Conservation (phyloP, 2,797 vertebrate genomes). For the Labroides dimidiatus region DNA sequence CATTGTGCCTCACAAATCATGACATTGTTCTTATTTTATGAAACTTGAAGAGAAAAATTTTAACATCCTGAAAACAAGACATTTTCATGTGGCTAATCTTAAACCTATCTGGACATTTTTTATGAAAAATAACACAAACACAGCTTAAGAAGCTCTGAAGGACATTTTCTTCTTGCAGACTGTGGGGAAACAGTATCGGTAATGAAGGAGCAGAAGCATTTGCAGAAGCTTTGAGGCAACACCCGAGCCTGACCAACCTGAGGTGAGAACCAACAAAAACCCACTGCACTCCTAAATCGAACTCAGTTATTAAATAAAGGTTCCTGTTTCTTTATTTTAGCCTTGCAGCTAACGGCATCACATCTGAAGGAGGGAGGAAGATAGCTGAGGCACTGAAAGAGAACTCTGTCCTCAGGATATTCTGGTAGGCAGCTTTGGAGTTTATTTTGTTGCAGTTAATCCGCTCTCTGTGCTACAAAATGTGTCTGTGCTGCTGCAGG, state of each 20-base stretch:
- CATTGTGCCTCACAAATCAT: too few relatives aligned
- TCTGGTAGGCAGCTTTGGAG: conserved; percentile 85
- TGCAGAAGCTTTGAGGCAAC: conserved; percentile 89
- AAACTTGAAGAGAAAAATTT: too few relatives aligned
- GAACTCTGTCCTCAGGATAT: conserved; percentile 87
- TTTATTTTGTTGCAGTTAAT: neutral
- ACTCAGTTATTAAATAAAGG: neutral
- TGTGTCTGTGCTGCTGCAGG: conserved; percentile 77
- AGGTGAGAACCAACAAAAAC: conserved; percentile 80
- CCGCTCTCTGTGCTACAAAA: neutral
- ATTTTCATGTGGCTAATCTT: too few relatives aligned
- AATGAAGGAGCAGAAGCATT: conserved; percentile 93
- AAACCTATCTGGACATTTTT: too few relatives aligned
- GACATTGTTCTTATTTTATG: too few relatives aligned
- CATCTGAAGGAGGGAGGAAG: conserved; percentile 86
- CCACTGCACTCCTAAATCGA: neutral
- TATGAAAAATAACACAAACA: too few relatives aligned
- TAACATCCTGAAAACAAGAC: too few relatives aligned
- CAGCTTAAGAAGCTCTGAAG: too few relatives aligned
- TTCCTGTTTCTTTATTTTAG: conserved; percentile 68
- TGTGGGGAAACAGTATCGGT: conserved; percentile 96
- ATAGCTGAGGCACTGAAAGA: conserved; percentile 88
- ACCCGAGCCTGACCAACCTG: conserved; percentile 87
- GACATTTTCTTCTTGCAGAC: conserved; percentile 76
- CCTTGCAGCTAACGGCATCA: conserved; percentile 92